These are phyloP conservation scores for Gastrophysa polygoni DNA, from an alignment of 2,888 invertebrate genomes.

Conservation along the genomic window DNA sequence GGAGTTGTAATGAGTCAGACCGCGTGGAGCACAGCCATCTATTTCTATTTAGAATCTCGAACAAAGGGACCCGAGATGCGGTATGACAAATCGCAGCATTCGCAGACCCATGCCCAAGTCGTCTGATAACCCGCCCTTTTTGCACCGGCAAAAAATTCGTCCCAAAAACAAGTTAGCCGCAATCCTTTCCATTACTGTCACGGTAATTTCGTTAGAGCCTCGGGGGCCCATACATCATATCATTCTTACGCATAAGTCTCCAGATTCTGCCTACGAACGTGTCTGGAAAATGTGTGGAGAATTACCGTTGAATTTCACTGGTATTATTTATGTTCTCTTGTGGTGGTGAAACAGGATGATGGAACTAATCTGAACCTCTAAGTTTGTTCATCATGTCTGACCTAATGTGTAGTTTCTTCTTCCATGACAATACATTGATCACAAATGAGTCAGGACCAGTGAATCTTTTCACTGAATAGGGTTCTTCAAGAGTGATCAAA, in stretches of 20 bases:
- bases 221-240: constrained; percentile 45
- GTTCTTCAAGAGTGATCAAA: no score
- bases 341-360: no score
- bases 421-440: no score
- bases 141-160: constrained; percentile 43
- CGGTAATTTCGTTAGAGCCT: constrained; percentile 47
- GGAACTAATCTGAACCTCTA: no score
- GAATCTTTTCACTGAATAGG: no score
- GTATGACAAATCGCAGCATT: constrained; percentile 7
- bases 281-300: background rate
- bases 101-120: constrained; percentile 5
- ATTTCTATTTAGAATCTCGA: background rate
- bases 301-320: constrained; percentile 8
- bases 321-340: no score
- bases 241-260: constrained; percentile 32
- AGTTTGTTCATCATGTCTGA: no score
- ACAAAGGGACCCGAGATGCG: background rate
- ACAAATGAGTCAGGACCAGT: no score
- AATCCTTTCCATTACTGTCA: constrained; percentile 48
- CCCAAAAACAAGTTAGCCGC: constrained; percentile 45
- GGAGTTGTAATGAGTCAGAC: background rate
- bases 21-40: background rate
- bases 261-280: constrained; percentile 20
- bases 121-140: constrained; percentile 14
- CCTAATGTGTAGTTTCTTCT: no score